Evolutionary conservation across 2,888 invertebrate species (phyloP).

Genomic region (Drosophila sordidapex): DNA sequence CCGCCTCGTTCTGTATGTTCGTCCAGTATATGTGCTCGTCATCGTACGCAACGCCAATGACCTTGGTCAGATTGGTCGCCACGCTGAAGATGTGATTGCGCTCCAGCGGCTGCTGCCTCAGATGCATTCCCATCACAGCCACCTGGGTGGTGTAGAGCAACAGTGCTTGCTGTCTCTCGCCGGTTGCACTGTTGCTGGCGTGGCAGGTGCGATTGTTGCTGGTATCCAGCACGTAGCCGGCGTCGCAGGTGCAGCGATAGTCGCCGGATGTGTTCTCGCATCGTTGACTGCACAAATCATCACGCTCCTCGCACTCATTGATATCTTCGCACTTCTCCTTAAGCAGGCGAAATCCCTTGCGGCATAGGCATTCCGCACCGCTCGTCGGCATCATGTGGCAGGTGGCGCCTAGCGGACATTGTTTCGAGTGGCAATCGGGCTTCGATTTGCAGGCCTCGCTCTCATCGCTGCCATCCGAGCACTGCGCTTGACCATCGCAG

Average conservation of each 20-base stretch:
- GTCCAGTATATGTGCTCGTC: conserved; percentile 92
- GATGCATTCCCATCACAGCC: conserved; percentile 88
- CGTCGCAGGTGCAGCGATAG: conserved; percentile 88
- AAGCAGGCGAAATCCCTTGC: conserved; percentile 82
- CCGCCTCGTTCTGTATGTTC: conserved; percentile 89
- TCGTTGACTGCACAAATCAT: conserved; percentile 89
- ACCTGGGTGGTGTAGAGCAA: conserved; percentile 89
- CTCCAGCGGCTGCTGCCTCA: conserved; percentile 85
- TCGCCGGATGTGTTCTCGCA: conserved; percentile 88
- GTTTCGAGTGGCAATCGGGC: conserved; percentile 68
- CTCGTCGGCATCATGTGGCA: conserved; percentile 85
- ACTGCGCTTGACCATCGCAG: conserved; percentile 87
- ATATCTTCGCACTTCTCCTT: conserved; percentile 85
- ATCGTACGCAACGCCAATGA: conserved; percentile 89
- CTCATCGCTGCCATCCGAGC: conserved; percentile 89
- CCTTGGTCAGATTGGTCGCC: conserved; percentile 86
- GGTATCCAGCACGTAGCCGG: conserved; percentile 85
- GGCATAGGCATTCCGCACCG: conserved; percentile 88
- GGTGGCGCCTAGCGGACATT: conserved; percentile 83
- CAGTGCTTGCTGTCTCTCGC: conserved; percentile 88
- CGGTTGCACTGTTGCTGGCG: conserved; percentile 65
- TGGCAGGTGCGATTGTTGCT: conserved; percentile 86
- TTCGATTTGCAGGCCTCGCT: conserved; percentile 83
- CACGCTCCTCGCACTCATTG: conserved; percentile 87
- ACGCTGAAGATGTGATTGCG: conserved; percentile 80